phyloP scores from a whole-genome alignment of 2,113 vertebrate genomes.

The Pomatorhinus ruficollis region DNA sequence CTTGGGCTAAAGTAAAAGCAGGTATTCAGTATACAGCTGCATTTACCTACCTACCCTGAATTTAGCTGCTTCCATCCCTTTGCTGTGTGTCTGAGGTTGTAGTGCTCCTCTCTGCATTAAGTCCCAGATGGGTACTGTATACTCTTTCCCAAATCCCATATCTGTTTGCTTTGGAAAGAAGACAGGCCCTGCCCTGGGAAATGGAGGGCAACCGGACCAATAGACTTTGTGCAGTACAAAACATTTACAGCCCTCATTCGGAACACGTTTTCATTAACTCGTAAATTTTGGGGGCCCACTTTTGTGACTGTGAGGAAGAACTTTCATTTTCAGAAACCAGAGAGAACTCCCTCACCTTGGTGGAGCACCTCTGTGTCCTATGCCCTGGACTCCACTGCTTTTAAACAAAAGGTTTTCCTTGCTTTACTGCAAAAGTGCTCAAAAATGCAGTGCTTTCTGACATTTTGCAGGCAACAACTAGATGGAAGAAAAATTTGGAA shows the following conservation, averaged over 20 bases:
- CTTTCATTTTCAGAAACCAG: neutral
- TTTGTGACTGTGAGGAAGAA: neutral
- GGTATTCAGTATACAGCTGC: neutral
- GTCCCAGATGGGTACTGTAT: neutral
- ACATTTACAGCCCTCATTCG: neutral
- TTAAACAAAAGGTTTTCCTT: neutral
- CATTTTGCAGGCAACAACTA: neutral
- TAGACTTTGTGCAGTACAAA: neutral
- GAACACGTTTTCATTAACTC: neutral
- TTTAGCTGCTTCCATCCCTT: neutral
- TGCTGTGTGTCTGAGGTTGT: neutral
- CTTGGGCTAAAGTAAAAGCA: neutral
- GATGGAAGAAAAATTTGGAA: neutral
- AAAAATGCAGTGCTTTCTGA: neutral
- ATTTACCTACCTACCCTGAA: neutral
- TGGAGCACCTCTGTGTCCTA: neutral
- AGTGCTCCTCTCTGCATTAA: neutral
- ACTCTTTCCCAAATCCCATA: neutral
- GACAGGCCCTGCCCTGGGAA: neutral
- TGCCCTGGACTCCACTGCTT: neutral
- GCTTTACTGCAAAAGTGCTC: neutral
- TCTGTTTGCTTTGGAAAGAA: neutral
- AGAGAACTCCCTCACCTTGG: rapidly evolving
- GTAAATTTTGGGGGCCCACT: neutral
- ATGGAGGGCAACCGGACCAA: rapidly evolving